Base-by-base conservation (phyloP, 2,888 invertebrate genomes). In the Melieria crassipennis region DNA sequence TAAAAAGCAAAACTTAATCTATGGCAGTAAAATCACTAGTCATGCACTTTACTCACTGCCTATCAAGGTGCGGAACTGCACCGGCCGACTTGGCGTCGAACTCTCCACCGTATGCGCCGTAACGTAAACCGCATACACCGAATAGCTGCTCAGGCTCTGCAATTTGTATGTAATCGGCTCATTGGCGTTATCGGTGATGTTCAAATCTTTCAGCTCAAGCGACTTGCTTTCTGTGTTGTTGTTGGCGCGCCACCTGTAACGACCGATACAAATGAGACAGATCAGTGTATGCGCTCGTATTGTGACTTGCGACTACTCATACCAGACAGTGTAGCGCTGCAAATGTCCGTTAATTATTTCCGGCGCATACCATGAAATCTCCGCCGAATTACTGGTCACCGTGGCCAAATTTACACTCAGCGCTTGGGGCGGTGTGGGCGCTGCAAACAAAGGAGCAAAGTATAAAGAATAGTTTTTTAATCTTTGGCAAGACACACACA, bases 21-120 rank as follows among this genome's bases (percentile, higher is more conserved):
- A 50, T 50, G 10, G 3, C n/a, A 50, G n/a, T 50, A 50, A 50
- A 50, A 50, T 50, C 52, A n/a, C 10, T 3, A 3, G 16, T 13
- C 16, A 7, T 10, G 30, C 16, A 43, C 13, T 52, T 9, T 56
- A 75, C 81, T 78, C 78, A 83, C 83, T 75, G 73, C 92, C 92
- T 76, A 92, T 90, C 72, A 88, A 87, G 1, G 92, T 92, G 58
- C 87, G 84, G 2, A 90, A 84, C 75, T 84, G 84, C 57, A 90
- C 85, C 0, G 87, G 85, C 72, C 86, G 83, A 52, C 89, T 89
- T 9, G 84, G 82, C 9, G 87, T 81, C 2, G 94, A 94, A 81
- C 93, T 93, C 47, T 88, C 83, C 0, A 88, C 87, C 3, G 93
- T 94, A 80, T 93, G 94, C 5, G 94, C 95, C 65, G 88, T 87